Evolutionary conservation across 1,140 invertebrate genomes (phyloP).

Genomic region (Drosophila pachea): DNA sequence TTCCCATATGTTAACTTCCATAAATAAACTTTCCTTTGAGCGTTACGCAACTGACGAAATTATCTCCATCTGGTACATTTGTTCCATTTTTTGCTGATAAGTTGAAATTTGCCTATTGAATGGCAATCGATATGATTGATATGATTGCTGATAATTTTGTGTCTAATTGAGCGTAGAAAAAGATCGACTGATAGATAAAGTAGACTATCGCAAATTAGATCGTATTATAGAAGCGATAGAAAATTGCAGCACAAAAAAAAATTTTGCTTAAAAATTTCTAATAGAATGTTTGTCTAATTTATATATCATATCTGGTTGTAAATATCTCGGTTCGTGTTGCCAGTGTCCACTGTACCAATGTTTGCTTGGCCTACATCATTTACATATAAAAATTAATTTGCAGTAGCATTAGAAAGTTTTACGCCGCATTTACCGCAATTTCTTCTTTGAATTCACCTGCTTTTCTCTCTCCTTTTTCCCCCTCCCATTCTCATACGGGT

Average conservation of each 20-base stretch:
- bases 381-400: constrained; percentile 1
- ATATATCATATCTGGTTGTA: no score
- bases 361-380: not conserved
- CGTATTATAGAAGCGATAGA: constrained; percentile 16
- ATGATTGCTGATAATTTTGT: constrained; percentile 43
- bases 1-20: constrained; percentile 4
- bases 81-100: constrained; percentile 22
- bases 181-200: not conserved
- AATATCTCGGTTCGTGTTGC: not conserved
- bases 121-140: constrained; percentile 45
- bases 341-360: not conserved
- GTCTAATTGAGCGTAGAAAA: constrained; percentile 32
- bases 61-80: constrained; percentile 25
- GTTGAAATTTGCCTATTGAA: constrained; percentile 21
- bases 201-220: constrained; percentile 1
- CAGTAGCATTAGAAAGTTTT: constrained; percentile 35
- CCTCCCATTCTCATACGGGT: no score
- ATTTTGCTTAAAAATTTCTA: not conserved
- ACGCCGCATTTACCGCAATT: constrained; percentile 4
- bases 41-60: not conserved
- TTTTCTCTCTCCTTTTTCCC: constrained; percentile 36
- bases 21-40: constrained; percentile 1
- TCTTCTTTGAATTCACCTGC: constrained; percentile 9
- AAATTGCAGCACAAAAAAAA: not conserved
- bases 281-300: no score